Conservation (phyloP, 2,113 vertebrate species). For the Struthidea cinerea region DNA sequence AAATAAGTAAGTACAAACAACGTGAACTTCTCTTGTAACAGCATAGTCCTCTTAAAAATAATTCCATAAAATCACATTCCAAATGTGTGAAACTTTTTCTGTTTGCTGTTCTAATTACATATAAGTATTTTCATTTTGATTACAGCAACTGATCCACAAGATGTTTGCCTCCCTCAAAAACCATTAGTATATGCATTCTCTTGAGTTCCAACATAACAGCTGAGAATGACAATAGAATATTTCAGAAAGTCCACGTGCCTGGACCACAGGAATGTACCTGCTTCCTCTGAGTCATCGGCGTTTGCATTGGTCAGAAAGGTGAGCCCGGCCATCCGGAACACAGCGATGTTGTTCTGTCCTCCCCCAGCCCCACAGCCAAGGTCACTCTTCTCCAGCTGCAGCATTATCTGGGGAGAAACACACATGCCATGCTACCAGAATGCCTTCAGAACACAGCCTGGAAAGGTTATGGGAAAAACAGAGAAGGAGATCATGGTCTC, state of each 20-base stretch:
- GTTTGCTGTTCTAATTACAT: neutral
- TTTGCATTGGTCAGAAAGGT: conserved; percentile 90
- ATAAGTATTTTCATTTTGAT: neutral
- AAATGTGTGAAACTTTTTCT: neutral
- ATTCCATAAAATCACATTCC: neutral
- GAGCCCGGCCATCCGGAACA: conserved; percentile 85
- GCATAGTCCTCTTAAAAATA: neutral
- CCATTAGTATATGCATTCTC: neutral
- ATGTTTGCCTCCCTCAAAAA: neutral
- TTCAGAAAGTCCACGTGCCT: neutral
- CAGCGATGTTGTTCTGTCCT: conserved; percentile 79
- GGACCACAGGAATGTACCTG: conserved; percentile 38
- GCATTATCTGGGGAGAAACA: conserved; percentile 73
- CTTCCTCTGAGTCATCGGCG: conserved; percentile 40
- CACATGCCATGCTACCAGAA: neutral
- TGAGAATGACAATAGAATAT: neutral
- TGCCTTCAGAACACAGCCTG: neutral
- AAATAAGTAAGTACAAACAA: neutral
- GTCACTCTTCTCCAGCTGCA: conserved; percentile 81
- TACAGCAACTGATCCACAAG: neutral
- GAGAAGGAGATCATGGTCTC: neutral
- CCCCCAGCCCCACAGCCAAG: conserved; percentile 90
- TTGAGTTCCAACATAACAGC: neutral
- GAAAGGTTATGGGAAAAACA: neutral
- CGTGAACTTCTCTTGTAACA: neutral